phyloP scores from a whole-genome alignment of 2,888 invertebrate genomes.

The Octodonta nipae region DNA sequence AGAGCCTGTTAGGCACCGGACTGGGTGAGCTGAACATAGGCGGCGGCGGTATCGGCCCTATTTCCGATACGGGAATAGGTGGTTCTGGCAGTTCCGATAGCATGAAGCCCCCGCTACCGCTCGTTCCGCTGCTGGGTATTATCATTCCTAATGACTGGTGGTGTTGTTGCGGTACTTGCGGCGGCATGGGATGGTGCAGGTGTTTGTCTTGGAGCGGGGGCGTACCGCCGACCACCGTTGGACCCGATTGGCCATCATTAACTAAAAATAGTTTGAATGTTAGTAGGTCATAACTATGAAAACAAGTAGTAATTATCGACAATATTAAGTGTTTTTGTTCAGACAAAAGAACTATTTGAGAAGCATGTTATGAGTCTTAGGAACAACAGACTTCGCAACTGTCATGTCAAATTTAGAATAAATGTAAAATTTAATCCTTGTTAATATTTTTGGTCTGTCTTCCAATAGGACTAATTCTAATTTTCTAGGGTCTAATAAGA shows the following conservation, averaged over 20 bases:
- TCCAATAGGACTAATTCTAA: too few species aligned
- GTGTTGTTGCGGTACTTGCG: slow-evolving; percentile 13
- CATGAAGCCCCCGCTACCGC: slow-evolving; percentile 39
- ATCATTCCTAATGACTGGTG: slow-evolving; percentile 9
- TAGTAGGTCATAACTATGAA: too few species aligned
- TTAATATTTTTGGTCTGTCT: too few species aligned
- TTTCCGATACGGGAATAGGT: slow-evolving; percentile 81
- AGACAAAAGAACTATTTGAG: too few species aligned
- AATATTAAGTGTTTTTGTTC: too few species aligned
- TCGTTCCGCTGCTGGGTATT: slow-evolving; percentile 8
- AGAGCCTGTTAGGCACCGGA: slow-evolving; percentile 44
- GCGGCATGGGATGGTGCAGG: slow-evolving; percentile 15
- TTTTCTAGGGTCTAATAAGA: too few species aligned
- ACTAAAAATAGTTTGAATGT: slow-evolving; percentile 33
- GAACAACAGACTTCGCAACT: too few species aligned
- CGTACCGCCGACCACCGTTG: slow-evolving; percentile 25
- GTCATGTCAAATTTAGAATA: too few species aligned
- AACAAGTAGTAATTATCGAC: too few species aligned
- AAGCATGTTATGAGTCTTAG: too few species aligned
- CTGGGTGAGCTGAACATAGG: slow-evolving; percentile 90
- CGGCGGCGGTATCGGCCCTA: slow-evolving; percentile 71
- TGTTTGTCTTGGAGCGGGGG: slow-evolving; percentile 34
- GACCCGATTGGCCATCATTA: slow-evolving; percentile 44
- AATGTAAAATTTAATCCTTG: too few species aligned
- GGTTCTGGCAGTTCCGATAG: slow-evolving; percentile 82